Percentiles rank a stretch among this genome's conserved stretches.
Conservation (phyloP, 2,888 invertebrate genomes). For the Epistrophella euchroma region DNA sequence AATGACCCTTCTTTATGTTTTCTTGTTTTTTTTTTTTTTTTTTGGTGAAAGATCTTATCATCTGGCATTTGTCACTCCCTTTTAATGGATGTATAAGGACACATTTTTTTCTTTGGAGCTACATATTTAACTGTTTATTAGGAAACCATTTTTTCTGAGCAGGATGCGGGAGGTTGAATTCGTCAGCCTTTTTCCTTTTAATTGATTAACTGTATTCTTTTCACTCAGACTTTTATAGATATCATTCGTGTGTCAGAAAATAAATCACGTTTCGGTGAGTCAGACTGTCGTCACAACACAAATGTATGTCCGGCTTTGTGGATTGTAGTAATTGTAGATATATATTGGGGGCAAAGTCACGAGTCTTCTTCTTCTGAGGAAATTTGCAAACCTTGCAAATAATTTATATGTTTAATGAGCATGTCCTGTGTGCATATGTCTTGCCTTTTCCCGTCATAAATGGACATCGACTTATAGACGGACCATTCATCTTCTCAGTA, state of each 20-base stretch:
- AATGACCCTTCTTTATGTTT: neutral
- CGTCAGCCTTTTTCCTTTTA: conserved; percentile 36
- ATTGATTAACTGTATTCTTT: conserved; percentile 65
- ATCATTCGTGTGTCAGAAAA: neutral
- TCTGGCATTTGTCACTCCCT: conserved; percentile 68
- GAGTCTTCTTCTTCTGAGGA: conserved; percentile 10
- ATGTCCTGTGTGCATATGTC: conserved; percentile 21
- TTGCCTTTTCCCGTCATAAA: conserved; percentile 12
- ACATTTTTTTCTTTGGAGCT: neutral
- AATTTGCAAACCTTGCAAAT: conserved; percentile 62
- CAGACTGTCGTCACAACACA: conserved; percentile 32
- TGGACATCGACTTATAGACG: conserved; percentile 10
- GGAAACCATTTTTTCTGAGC: conserved; percentile 29
- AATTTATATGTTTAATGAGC: conserved; percentile 68
- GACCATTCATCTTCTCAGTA: conserved; percentile 54
- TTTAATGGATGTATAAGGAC: conserved; percentile 35
- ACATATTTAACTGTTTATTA: conserved; percentile 54
- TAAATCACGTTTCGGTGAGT: conserved; percentile 61
- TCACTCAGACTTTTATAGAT: conserved; percentile 6
- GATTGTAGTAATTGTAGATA: neutral
- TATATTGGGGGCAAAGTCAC: neutral
- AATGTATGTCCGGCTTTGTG: conserved; percentile 9
- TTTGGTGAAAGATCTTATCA: conserved; percentile 31
- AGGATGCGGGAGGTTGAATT: neutral
- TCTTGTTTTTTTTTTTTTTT: neutral